Conservation (phyloP, 1,140 invertebrate species). For the Drosophila pseudoobscura region DNA sequence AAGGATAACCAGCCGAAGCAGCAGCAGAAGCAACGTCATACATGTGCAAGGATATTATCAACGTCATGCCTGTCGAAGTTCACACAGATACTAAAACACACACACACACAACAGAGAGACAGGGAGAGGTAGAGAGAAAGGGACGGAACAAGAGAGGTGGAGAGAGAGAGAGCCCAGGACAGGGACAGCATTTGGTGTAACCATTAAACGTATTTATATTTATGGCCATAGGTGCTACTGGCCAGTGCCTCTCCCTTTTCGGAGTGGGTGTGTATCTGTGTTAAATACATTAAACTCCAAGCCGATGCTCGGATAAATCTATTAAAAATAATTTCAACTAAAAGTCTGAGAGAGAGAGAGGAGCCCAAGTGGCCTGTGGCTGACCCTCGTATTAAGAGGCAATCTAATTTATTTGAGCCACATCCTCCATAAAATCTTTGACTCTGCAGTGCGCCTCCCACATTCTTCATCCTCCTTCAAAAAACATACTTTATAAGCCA, state of each 20-base stretch:
- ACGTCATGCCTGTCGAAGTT: constrained; percentile 75
- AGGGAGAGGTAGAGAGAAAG: not conserved
- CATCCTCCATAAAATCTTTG: constrained; percentile 21
- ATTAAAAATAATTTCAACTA: constrained; percentile 73
- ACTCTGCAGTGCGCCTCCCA: constrained; percentile 1
- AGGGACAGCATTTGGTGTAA: constrained; percentile 43
- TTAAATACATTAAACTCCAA: constrained; percentile 58
- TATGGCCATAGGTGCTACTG: constrained; percentile 43
- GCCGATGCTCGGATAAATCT: constrained; percentile 60
- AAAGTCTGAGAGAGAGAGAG: constrained; percentile 34
- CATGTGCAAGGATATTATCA: constrained; percentile 81
- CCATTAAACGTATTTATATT: constrained; percentile 76
- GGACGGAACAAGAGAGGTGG: not conserved
- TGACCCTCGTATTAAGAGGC: constrained; percentile 55
- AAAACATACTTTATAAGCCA: constrained; percentile 8
- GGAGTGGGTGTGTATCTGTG: constrained; percentile 14
- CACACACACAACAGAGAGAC: constrained; percentile 1
- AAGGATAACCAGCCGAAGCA: constrained; percentile 61
- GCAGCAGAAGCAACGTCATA: constrained; percentile 70
- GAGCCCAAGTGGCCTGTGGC: constrained; percentile 35
- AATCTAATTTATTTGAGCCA: constrained; percentile 64
- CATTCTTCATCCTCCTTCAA: not conserved
- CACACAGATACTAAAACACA: constrained; percentile 35
- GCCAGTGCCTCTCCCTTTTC: not conserved
- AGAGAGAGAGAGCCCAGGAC: constrained; percentile 5